Base-by-base conservation (phyloP, 2,113 vertebrate genomes). In the Halcyon senegalensis region DNA sequence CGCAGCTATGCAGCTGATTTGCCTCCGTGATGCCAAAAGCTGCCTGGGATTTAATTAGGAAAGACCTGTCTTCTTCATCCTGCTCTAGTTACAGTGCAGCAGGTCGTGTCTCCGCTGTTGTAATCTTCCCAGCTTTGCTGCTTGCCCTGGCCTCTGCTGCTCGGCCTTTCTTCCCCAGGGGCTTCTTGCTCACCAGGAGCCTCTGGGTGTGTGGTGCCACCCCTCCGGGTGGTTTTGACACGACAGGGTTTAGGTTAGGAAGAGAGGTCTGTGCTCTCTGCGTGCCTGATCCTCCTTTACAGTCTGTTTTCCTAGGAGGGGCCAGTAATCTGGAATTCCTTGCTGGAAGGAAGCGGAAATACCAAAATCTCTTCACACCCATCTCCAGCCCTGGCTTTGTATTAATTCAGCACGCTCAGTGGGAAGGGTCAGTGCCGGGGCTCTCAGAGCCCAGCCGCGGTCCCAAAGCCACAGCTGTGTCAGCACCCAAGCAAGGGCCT, bases 391-490 rank as follows among this genome's bases (percentile, higher is more conserved):
- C 50, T 51, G 50, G 50, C 50, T 51, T 25, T 25, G 50, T 12
- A 25, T 51, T 63, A 18, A 20, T 89, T 24, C 39, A 23, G 51
- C 12, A 2, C 0, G 3, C 58, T 82, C 41, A 35, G 81, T 0
- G 2, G 53, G 41, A 23, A 64, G 41, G n/a, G 18, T 82, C 1
- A 3, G 21, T 1, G 4, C 33, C 27, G 79, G 35, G 58, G 30
- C 41, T 51, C 4, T 51, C 4, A 0, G 58, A 77, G 39, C 25
- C 39, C 37, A 10, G 46, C 23, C 1, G 1, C 0, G 0, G 15
- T 80, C 64, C 64, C 1, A 0, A 41, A 74, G 31, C 30, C 1
- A 1, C 1, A 5, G 43, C 41, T 55, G 30, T 6, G 2, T 82
- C 48, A 27, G 30, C 20, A 28, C 72, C 2, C 0, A 43, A 55